Percentiles rank a stretch among this genome's conserved stretches.
These are phyloP conservation scores for Perca fluviatilis DNA, from an alignment of 2,113 vertebrate species.

Conservation along the genomic window DNA sequence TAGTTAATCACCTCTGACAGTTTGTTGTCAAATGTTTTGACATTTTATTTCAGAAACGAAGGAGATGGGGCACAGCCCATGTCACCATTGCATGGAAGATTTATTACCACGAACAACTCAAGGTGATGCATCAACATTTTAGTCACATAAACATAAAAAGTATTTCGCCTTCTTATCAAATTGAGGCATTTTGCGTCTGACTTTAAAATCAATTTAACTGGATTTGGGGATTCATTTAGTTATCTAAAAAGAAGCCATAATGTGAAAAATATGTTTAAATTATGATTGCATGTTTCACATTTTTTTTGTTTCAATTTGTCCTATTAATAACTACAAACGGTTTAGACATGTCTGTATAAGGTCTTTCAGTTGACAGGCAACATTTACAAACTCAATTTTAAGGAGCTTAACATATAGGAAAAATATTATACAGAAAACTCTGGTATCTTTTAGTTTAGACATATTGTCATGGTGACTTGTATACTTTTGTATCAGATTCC, in stretches of 20 bases:
- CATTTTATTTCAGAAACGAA: conserved; percentile 84
- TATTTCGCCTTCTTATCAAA: neutral
- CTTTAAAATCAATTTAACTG: neutral
- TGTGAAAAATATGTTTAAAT: neutral
- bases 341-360: neutral
- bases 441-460: neutral
- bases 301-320: too few species aligned
- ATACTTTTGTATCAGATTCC: neutral
- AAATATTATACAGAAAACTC: neutral
- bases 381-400: neutral
- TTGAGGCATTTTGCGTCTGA: neutral
- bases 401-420: neutral
- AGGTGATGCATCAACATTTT: conserved; percentile 79
- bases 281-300: neutral
- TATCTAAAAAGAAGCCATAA: neutral
- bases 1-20: neutral
- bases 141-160: neutral
- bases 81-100: conserved; percentile 95
- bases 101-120: conserved; percentile 91
- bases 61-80: conserved; percentile 91
- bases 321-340: too few species aligned
- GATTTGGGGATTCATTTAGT: neutral
- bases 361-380: neutral
- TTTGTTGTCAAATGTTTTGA: neutral
- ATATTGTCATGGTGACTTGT: neutral